phyloP scores from a whole-genome alignment of 2,797 vertebrate species.

The Erethizon dorsatum region DNA sequence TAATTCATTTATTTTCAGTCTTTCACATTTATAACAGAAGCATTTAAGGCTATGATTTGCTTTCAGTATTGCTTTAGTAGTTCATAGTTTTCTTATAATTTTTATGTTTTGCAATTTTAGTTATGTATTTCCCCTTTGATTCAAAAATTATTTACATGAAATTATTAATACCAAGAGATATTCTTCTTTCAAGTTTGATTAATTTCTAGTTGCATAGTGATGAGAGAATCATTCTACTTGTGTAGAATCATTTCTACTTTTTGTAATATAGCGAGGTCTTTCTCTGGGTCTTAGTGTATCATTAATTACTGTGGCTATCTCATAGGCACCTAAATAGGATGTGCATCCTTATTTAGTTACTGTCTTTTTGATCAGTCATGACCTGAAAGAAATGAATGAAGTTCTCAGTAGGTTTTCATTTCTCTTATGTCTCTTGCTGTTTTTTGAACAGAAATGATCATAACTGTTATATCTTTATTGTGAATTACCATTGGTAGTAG shows the following conservation, averaged over 20 bases:
- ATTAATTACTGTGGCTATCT: neutral
- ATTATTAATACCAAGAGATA: neutral
- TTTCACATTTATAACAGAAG: neutral
- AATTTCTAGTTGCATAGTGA: neutral
- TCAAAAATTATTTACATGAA: neutral
- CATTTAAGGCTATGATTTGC: neutral
- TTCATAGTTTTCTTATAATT: neutral
- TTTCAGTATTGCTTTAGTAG: neutral
- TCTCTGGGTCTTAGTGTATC: neutral
- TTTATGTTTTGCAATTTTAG: neutral
- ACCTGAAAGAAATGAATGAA: neutral
- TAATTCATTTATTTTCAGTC: constrained; percentile 22
- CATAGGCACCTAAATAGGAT: neutral
- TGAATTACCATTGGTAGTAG: neutral
- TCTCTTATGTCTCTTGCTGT: neutral
- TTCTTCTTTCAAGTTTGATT: constrained; percentile 13
- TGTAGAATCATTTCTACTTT: constrained; percentile 15
- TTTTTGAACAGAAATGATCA: neutral
- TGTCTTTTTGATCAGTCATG: neutral
- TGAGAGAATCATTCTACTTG: neutral
- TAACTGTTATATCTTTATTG: neutral
- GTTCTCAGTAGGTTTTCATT: neutral
- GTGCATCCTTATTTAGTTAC: neutral
- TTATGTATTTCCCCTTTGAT: constrained; percentile 6
- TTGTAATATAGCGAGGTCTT: constrained; percentile 13